Conservation (phyloP, 2,113 vertebrate genomes). For the Xyliphius kryptos region DNA sequence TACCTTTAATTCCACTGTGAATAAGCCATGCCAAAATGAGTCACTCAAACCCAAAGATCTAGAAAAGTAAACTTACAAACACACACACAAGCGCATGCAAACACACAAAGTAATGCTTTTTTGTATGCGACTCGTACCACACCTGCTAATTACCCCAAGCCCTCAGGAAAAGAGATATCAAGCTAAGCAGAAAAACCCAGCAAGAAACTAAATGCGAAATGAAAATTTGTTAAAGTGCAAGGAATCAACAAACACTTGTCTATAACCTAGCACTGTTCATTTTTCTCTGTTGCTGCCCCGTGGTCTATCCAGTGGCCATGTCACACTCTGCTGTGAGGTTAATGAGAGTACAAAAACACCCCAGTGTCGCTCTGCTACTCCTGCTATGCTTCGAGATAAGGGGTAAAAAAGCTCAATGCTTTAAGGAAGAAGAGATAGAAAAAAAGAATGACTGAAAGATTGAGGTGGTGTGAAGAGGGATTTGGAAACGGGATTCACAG, state of each 20-base stretch:
- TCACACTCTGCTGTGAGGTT: conserved; percentile 38
- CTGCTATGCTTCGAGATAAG: conserved; percentile 3
- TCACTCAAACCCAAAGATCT: conserved; percentile 22
- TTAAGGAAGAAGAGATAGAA: background rate
- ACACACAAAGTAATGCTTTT: no score
- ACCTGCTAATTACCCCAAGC: no score
- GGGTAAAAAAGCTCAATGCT: background rate
- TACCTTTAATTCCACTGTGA: conserved; percentile 23
- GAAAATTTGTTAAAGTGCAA: no score
- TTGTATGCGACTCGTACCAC: no score
- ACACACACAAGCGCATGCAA: conserved; percentile 24
- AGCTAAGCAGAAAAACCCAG: no score
- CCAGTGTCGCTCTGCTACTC: no score
- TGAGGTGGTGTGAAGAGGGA: conserved; percentile 25
- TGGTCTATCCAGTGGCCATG: conserved; percentile 3
- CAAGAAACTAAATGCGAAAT: no score
- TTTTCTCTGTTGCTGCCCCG: conserved; percentile 9
- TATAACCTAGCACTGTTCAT: no score
- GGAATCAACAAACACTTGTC: no score
- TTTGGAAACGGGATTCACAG: conserved; percentile 33
- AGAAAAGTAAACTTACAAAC: no score
- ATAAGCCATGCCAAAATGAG: conserved; percentile 20
- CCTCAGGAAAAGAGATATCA: no score
- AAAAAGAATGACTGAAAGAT: conserved; percentile 8
- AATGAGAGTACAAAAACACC: conserved; percentile 23